Evolutionary conservation across 2,888 invertebrate species (phyloP), one percentile per base, ranked within the genome.

Genomic region (Ethmia dodecea): DNA sequence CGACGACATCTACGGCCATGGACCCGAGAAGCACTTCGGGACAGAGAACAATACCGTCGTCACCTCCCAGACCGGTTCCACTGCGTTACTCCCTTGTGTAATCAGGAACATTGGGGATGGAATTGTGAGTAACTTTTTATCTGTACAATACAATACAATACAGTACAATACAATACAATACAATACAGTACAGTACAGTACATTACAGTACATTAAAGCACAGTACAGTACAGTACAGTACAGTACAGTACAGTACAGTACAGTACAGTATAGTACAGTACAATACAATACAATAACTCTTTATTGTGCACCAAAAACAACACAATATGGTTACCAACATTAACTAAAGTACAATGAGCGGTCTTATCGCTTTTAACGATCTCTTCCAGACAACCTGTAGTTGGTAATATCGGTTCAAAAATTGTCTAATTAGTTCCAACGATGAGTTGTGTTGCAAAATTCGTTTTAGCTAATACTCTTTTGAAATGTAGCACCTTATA

Each of bases 81-180:
- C 93, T 0, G 94, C 95, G 3, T 88, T 93, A 39, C 87, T 95
- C 44, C 95, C 95, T 1, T 95, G 95, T 70, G 89, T 93, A 45
- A 93, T 95, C 46, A 92, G 92, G 68, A 93, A 94, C 68, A 93
- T 95, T 54, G 94, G 95, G 33, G 94, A 95, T 73, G 94, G 95
- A 57, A 92, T 93, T 89, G 95, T 95, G 76, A 93, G 94, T 90
- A 54, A 5, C 11, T 16, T 18, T 18, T 18, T 18, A 4, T 18
- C 8, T 5, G 18, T 18, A 4, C 18, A 18, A 13, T 16, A 29
- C 29, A 29, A 10, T 16, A 29, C 15, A 14, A 16, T 15, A 15
- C 29, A 29, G 29, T 10, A 16, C 29, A 15, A 10, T 27, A 29
- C 29, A 15, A 16, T 29, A 15, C 16, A 29, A 16, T 16, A 29